phyloP scores from a whole-genome alignment of 2,888 invertebrate species.

The Sinodicranocentrus sp. region DNA sequence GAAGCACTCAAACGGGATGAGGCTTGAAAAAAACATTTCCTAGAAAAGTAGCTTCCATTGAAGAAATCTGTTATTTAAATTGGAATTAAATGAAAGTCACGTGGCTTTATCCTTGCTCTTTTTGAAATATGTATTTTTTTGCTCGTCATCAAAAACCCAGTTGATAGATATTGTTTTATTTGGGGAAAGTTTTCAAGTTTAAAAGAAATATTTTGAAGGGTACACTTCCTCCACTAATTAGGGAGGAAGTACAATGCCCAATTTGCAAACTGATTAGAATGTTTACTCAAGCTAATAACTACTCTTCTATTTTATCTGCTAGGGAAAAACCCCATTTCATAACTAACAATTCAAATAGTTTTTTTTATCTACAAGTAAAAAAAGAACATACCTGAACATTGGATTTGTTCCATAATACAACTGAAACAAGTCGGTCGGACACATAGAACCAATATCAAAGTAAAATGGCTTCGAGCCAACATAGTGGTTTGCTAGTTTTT shows the following conservation, averaged over 20 bases:
- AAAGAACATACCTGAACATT: constrained; percentile 83
- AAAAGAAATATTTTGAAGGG: background rate
- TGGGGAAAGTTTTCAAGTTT: too few relatives aligned
- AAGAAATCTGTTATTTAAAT: too few relatives aligned
- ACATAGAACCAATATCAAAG: constrained; percentile 88
- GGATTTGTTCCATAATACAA: constrained; percentile 90
- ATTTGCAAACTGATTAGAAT: background rate
- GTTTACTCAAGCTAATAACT: background rate
- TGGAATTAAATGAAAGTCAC: too few relatives aligned
- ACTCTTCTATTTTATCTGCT: background rate
- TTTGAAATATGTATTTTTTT: too few relatives aligned
- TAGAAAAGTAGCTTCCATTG: too few relatives aligned
- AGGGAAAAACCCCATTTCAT: background rate
- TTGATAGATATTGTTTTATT: too few relatives aligned
- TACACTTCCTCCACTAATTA: background rate
- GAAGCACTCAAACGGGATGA: too few relatives aligned
- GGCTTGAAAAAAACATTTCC: too few relatives aligned
- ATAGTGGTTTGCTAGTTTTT: constrained; percentile 93
- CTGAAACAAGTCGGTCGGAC: constrained; percentile 93
- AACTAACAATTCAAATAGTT: background rate
- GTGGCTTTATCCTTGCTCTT: too few relatives aligned
- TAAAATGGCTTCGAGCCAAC: constrained; percentile 90
- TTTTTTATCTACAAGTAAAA: background rate
- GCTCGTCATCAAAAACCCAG: too few relatives aligned
- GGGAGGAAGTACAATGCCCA: background rate